phyloP scores from a whole-genome alignment of 1,140 invertebrate genomes.

The Heliothis subflexa region DNA sequence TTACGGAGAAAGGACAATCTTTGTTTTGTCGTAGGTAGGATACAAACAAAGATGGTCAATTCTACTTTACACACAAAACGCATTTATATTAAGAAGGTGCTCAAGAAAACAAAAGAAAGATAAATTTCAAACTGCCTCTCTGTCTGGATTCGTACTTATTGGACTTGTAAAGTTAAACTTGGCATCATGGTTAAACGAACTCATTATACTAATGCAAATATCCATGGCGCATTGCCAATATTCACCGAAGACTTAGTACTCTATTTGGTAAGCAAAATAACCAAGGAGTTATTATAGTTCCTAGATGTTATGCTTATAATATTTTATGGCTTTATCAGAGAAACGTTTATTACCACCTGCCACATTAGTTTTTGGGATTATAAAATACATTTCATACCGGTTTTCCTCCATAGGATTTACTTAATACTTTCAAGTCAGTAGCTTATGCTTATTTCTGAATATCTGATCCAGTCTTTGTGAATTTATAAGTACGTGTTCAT shows the following conservation, averaged over 20 bases:
- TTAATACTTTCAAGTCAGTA: too few species aligned
- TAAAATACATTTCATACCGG: too few species aligned
- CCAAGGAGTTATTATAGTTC: not conserved
- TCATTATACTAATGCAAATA: slow-evolving; percentile 31
- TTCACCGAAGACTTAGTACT: not conserved
- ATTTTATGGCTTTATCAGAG: not conserved
- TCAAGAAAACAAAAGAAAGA: slow-evolving; percentile 19
- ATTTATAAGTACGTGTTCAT: too few species aligned
- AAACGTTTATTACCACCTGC: not conserved
- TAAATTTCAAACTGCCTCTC: slow-evolving; percentile 7
- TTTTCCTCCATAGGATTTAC: too few species aligned
- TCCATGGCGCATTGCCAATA: slow-evolving; percentile 31
- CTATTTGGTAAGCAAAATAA: not conserved
- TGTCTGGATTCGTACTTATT: slow-evolving; percentile 17
- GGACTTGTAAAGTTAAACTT: slow-evolving; percentile 35
- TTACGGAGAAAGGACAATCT: too few species aligned
- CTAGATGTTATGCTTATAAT: not conserved
- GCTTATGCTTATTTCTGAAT: too few species aligned
- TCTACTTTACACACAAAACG: too few species aligned
- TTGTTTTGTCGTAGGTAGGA: too few species aligned
- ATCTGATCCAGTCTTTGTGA: too few species aligned
- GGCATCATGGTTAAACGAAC: slow-evolving; percentile 35
- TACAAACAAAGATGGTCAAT: not conserved
- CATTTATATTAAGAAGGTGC: too few species aligned
- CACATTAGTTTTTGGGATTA: not conserved